Conservation (phyloP, 2,888 invertebrate genomes). For the Catocala nupta region DNA sequence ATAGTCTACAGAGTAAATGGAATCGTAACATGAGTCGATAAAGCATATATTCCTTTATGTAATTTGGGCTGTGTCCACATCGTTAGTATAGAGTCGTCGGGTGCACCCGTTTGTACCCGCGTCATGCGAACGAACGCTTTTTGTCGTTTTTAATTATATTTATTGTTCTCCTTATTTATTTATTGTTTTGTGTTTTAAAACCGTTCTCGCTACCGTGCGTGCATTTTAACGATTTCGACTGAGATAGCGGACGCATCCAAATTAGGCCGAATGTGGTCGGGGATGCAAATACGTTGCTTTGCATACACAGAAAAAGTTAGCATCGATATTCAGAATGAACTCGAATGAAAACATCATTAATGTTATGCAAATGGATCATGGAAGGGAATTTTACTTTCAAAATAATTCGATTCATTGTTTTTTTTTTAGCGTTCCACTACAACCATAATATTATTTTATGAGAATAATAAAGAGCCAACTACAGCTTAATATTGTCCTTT, state of each 20-base stretch:
- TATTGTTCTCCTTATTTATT: conserved; percentile 86
- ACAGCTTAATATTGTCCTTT: conserved; percentile 48
- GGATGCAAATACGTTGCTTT: conserved; percentile 80
- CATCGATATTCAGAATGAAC: conserved; percentile 64
- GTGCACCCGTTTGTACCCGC: conserved; percentile 78
- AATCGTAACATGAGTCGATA: conserved; percentile 56
- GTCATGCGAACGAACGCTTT: conserved; percentile 82
- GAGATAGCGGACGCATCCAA: conserved; percentile 82
- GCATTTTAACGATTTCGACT: conserved; percentile 78
- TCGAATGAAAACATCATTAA: conserved; percentile 80
- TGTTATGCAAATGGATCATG: conserved; percentile 69
- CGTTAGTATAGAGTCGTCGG: conserved; percentile 80
- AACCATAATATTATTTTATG: conserved; percentile 38
- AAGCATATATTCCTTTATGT: conserved; percentile 53
- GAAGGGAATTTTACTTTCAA: conserved; percentile 45
- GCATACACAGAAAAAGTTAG: conserved; percentile 73
- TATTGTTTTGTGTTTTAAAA: conserved; percentile 80
- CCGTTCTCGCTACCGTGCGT: conserved; percentile 82
- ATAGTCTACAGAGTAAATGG: conserved; percentile 52
- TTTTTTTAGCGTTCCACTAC: conserved; percentile 32
- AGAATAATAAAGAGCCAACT: conserved; percentile 32
- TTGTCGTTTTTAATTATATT: conserved; percentile 86
- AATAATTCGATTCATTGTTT: conserved; percentile 48
- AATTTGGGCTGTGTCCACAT: conserved; percentile 60
- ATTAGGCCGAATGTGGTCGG: conserved; percentile 75